Evolutionary conservation across 2,113 vertebrate genomes (phyloP), one percentile per base, ranked within the genome.

Genomic region (Gyps fulvus): DNA sequence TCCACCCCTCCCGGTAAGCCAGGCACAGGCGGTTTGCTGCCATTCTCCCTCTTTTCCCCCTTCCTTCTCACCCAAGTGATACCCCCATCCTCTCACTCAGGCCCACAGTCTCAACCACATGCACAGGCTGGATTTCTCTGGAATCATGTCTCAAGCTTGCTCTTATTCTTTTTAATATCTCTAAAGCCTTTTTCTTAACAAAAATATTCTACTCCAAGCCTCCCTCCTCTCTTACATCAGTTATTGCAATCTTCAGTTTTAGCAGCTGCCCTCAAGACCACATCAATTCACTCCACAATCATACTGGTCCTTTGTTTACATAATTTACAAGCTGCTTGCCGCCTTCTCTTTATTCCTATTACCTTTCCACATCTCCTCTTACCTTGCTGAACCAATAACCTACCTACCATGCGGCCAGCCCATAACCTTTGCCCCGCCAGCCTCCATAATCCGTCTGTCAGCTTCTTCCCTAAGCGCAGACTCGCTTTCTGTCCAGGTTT

Each of bases 321-420:
- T 95, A 90, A 93, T 94, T 95, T 87, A 95, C 8, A 31, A 80
- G 92, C 89, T 85, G 76, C 91, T 96, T 89, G 59, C 87, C 89
- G 67, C 87, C 88, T 70, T 2, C 45, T 89, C 95, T 84, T 82
- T 90, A 83, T 93, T 91, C 90, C 79, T 91, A 1, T 96, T 84
- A 90, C 90, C 91, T 84, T 49, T 94, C 58, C 84, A 23, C 90
- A 65, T 84, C 95, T 94, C 93, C 90, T 89, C 85, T 93, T 90
- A 93, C 96, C 83, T 86, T 8, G 2, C 62, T 88, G 87, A 88
- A 18, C 78, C 91, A 70, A 31, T 29, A 89, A 52, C 73, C 93
- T 72, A 3, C 89, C 43, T 43, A 17, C 83, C 26, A 12, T 3
- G 10, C 4, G 1, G 76, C 80, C 90, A 81, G 59, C 69, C 89